phyloP scores from a whole-genome alignment of 1,140 invertebrate genomes.

The Zaprionus ghesquierei region DNA sequence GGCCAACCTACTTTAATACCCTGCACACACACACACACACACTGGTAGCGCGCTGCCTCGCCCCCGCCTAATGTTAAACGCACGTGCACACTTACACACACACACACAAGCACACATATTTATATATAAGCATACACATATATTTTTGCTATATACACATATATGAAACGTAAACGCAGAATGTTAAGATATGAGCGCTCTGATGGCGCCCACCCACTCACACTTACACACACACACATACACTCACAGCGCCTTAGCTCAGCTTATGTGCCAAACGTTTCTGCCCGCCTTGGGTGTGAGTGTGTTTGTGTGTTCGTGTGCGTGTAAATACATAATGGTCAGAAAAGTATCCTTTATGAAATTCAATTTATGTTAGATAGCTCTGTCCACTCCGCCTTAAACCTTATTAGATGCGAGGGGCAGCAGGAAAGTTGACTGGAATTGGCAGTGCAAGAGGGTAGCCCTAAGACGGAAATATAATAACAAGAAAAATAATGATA shows the following conservation, averaged over 20 bases:
- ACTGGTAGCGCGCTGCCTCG: neutral
- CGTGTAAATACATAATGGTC: constrained; percentile 49
- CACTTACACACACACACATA: neutral
- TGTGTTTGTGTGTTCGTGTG: neutral
- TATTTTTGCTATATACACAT: constrained; percentile 23
- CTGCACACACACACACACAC: neutral
- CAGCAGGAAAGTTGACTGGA: neutral
- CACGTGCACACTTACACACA: constrained; percentile 20
- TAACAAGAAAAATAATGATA: too few relatives aligned
- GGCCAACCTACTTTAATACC: constrained; percentile 3
- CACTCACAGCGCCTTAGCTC: neutral
- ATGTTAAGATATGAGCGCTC: constrained; percentile 69
- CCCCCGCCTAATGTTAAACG: constrained; percentile 6
- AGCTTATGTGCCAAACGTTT: constrained; percentile 5
- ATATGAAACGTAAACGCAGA: constrained; percentile 47
- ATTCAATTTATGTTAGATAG: constrained; percentile 57
- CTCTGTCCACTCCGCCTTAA: constrained; percentile 6
- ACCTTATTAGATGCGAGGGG: constrained; percentile 17
- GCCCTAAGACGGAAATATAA: too few relatives aligned
- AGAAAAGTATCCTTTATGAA: constrained; percentile 59
- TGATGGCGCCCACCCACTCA: constrained; percentile 12
- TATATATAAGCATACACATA: constrained; percentile 17
- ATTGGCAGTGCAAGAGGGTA: too few relatives aligned
- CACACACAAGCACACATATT: neutral
- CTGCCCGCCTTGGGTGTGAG: neutral